Conservation (phyloP, 2,797 vertebrate genomes). For the Pangasius larnaudii region DNA sequence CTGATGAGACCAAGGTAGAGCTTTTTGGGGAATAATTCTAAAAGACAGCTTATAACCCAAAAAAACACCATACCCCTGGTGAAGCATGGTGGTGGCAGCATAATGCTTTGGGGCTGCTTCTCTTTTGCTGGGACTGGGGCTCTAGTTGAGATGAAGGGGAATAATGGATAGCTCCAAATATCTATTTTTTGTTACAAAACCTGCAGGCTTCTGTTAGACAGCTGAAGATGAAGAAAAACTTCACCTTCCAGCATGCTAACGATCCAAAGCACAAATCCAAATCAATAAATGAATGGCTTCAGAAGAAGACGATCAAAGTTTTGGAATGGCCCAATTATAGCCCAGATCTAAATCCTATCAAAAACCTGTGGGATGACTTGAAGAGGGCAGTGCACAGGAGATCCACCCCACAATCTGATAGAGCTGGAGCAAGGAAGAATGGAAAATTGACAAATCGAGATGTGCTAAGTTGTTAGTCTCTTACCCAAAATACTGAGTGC, state of each 20-base stretch:
- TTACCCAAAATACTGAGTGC: not conserved
- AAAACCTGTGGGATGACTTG: not conserved
- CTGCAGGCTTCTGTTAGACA: not conserved
- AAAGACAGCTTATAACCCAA: not conserved
- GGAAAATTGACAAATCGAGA: not conserved
- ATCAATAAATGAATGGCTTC: not conserved
- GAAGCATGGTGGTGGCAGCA: not conserved
- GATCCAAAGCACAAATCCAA: not conserved
- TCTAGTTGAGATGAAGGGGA: not conserved
- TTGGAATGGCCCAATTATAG: not conserved
- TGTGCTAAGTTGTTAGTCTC: not conserved
- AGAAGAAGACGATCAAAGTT: not conserved
- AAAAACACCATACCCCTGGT: not conserved
- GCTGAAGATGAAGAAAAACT: not conserved
- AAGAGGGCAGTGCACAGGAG: not conserved
- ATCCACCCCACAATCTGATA: not conserved
- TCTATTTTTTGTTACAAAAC: not conserved
- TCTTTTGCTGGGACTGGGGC: not conserved
- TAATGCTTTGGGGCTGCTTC: not conserved
- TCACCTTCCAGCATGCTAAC: not conserved
- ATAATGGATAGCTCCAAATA: not conserved
- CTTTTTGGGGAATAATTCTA: not conserved
- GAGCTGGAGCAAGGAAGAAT: not conserved
- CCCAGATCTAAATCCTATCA: not conserved
- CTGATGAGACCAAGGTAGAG: not conserved